Percentiles rank a stretch among this genome's conserved stretches.
phyloP scores from a whole-genome alignment of 2,113 vertebrate genomes.

The Peucedramus taeniatus region DNA sequence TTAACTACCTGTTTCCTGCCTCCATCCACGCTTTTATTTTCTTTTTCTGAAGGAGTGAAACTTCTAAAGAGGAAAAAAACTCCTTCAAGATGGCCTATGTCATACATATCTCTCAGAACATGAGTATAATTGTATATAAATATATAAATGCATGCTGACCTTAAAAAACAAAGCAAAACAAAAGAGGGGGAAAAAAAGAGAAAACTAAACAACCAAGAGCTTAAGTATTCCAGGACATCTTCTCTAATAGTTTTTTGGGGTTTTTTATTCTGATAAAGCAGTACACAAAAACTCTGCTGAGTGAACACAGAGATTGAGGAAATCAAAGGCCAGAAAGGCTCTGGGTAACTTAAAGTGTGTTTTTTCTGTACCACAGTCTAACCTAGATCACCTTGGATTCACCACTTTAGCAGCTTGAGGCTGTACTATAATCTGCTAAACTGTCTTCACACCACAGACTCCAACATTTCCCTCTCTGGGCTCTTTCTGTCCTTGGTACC shows the following conservation, averaged over 20 bases:
- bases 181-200: fast-evolving
- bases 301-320: not conserved
- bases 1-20: not conserved
- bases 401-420: not conserved
- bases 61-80: not conserved
- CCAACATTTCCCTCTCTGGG: not conserved
- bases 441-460: not conserved
- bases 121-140: not conserved
- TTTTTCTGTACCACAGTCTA: not conserved
- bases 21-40: not conserved
- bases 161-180: not conserved
- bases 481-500: conserved; percentile 35
- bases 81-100: not conserved
- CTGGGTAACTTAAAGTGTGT: not conserved
- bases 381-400: conserved; percentile 26
- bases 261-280: not conserved
- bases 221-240: not conserved
- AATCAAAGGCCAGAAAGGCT: not conserved
- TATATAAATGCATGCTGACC: not conserved
- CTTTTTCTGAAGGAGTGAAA: not conserved
- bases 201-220: not conserved
- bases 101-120: not conserved
- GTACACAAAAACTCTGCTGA: not conserved
- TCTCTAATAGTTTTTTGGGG: not conserved
- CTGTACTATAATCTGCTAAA: conserved; percentile 9